These are phyloP conservation scores for Mobula hypostoma DNA, from an alignment of 2,113 vertebrate genomes.

Conservation along the genomic window DNA sequence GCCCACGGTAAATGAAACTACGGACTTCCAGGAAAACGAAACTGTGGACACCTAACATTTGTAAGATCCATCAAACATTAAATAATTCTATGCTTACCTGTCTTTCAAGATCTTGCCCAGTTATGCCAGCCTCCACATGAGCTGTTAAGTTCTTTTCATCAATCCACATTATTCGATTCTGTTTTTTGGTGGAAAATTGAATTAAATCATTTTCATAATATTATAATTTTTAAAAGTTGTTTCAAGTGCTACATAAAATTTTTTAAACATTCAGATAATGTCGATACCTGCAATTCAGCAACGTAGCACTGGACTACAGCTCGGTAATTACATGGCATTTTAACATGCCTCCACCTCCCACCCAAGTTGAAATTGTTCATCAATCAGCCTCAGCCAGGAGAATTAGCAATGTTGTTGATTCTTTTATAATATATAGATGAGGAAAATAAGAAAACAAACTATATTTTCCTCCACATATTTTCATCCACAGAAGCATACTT, in stretches of 20 bases:
- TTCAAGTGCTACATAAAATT: neutral
- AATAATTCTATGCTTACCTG: slow-evolving; percentile 59
- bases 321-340: neutral
- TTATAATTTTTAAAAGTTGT: neutral
- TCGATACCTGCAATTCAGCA: neutral
- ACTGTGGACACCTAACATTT: too few relatives aligned
- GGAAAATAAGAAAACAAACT: neutral
- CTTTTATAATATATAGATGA: neutral
- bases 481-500: neutral
- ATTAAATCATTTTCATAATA: slow-evolving; percentile 14
- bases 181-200: slow-evolving; percentile 44
- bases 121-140: slow-evolving; percentile 86
- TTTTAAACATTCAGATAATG: neutral
- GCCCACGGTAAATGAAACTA: too few relatives aligned
- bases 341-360: neutral
- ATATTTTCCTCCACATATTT: neutral
- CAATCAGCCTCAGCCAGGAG: neutral
- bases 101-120: slow-evolving; percentile 92
- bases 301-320: neutral
- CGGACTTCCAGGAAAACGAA: too few relatives aligned
- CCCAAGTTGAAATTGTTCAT: neutral
- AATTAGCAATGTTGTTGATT: neutral
- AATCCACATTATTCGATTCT: slow-evolving; percentile 95
- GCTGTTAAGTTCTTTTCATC: slow-evolving; percentile 94
- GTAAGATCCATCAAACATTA: neutral